Percentiles rank a stretch among this genome's conserved stretches.
These are phyloP conservation scores for Motacilla tschutschensis DNA, from an alignment of 2,113 vertebrate species.

Conservation along the genomic window DNA sequence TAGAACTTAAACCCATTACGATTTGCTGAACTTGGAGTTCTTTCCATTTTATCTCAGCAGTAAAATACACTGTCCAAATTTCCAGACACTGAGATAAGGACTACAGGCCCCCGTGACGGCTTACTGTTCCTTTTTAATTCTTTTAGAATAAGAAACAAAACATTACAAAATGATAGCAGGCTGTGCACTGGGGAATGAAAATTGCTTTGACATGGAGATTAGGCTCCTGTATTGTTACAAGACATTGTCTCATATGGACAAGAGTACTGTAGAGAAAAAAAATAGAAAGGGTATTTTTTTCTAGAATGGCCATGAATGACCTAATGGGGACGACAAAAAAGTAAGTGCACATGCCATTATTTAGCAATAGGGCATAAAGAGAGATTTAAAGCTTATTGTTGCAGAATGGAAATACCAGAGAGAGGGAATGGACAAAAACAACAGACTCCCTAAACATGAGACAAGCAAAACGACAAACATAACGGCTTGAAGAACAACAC, in stretches of 20 bases:
- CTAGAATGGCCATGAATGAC: constrained; percentile 91
- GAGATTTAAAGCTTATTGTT: constrained; percentile 90
- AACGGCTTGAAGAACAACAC: constrained; percentile 61
- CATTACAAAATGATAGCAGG: constrained; percentile 96
- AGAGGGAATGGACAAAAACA: constrained; percentile 81
- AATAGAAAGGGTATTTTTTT: constrained; percentile 79
- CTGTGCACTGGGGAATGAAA: constrained; percentile 94
- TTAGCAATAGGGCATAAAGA: constrained; percentile 82
- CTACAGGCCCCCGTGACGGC: constrained; percentile 83
- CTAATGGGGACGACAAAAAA: constrained; percentile 90
- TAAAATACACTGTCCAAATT: constrained; percentile 96
- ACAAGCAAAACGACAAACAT: constrained; percentile 73
- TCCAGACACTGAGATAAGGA: constrained; percentile 92
- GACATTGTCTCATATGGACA: constrained; percentile 96
- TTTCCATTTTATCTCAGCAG: constrained; percentile 88
- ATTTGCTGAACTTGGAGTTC: constrained; percentile 90
- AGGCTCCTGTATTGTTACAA: constrained; percentile 94
- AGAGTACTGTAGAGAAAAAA: constrained; percentile 81
- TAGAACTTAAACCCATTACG: constrained; percentile 97
- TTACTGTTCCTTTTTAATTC: constrained; percentile 92
- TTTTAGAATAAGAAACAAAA: constrained; percentile 97
- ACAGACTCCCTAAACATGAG: constrained; percentile 76
- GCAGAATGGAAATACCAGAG: constrained; percentile 81
- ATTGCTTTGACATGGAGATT: constrained; percentile 99
- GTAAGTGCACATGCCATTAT: constrained; percentile 89